Percentiles rank a stretch among this genome's conserved stretches.
These are phyloP conservation scores for Cynaeus angustus DNA, from an alignment of 2,888 invertebrate species.

Conservation along the genomic window DNA sequence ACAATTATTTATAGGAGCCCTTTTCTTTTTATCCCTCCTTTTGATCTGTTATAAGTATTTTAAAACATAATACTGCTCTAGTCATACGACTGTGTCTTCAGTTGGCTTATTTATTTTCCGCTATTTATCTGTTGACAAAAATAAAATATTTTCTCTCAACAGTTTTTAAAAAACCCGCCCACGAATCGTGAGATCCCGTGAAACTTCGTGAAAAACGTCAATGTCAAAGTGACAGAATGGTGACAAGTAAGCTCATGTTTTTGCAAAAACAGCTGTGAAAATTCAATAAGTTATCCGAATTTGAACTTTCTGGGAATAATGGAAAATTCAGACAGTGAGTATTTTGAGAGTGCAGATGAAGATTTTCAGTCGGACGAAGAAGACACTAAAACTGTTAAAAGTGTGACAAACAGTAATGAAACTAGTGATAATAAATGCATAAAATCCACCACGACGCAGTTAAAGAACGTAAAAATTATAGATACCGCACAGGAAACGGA, in stretches of 20 bases:
- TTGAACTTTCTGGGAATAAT: slow-evolving; percentile 66
- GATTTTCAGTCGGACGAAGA: slow-evolving; percentile 74
- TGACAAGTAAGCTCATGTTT: not conserved
- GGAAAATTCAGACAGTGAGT: slow-evolving; percentile 84
- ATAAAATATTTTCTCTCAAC: slow-evolving; percentile 25
- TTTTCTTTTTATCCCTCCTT: slow-evolving; percentile 43
- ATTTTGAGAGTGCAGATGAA: slow-evolving; percentile 86
- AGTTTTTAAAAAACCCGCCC: slow-evolving; percentile 9
- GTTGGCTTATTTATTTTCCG: slow-evolving; percentile 20
- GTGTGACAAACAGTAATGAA: slow-evolving; percentile 49
- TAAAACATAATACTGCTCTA: slow-evolving; percentile 29
- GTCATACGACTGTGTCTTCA: slow-evolving; percentile 6
- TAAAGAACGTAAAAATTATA: slow-evolving; percentile 8
- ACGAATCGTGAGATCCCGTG: not conserved
- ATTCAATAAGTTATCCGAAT: slow-evolving; percentile 4
- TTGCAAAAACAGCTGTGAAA: slow-evolving; percentile 19
- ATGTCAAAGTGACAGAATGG: not conserved
- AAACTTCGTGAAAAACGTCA: not conserved
- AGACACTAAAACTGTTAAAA: slow-evolving; percentile 47
- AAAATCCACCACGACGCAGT: not conserved
- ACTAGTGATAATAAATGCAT: slow-evolving; percentile 17
- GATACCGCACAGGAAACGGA: slow-evolving; percentile 26
- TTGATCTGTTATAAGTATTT: slow-evolving; percentile 48
- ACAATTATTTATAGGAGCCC: slow-evolving; percentile 60
- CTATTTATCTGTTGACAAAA: not conserved